Percentiles rank a stretch among this genome's conserved stretches.
phyloP scores from a whole-genome alignment of 2,113 vertebrate species.

The Polypterus senegalus region DNA sequence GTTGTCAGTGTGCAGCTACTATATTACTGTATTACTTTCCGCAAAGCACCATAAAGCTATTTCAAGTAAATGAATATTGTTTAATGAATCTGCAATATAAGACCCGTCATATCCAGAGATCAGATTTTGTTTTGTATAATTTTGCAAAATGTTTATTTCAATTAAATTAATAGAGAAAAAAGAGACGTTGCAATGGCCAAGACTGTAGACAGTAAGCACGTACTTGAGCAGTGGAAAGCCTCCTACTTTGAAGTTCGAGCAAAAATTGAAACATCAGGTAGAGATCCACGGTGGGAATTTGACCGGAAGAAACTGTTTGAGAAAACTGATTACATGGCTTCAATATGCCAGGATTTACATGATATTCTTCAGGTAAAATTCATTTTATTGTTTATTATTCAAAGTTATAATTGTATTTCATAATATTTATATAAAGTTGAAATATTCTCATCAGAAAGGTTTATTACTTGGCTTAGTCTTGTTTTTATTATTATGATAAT shows the following conservation, averaged over 20 bases:
- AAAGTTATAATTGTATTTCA: no score
- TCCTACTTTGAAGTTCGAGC: slow-evolving; percentile 67
- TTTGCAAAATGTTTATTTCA: neutral
- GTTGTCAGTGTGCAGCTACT: no score
- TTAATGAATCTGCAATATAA: neutral
- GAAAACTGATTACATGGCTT: slow-evolving; percentile 74
- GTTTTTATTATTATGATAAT: no score
- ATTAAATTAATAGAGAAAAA: slow-evolving; percentile 47
- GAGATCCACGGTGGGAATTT: slow-evolving; percentile 78
- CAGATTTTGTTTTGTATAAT: neutral
- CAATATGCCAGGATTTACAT: slow-evolving; percentile 70
- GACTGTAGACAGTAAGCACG: slow-evolving; percentile 51
- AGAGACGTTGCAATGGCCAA: slow-evolving; percentile 51
- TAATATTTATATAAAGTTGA: no score
- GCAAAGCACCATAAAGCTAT: neutral
- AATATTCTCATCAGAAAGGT: no score
- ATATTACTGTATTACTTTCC: no score
- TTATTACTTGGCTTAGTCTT: no score
- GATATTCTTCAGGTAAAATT: slow-evolving; percentile 63
- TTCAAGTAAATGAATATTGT: neutral
- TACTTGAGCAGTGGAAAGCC: slow-evolving; percentile 69
- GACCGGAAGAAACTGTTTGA: slow-evolving; percentile 79
- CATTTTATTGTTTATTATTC: neutral
- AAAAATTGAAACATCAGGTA: slow-evolving; percentile 66
- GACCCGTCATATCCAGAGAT: neutral